These are phyloP conservation scores for Agelaius phoeniceus DNA, from an alignment of 2,113 vertebrate genomes.

Conservation along the genomic window DNA sequence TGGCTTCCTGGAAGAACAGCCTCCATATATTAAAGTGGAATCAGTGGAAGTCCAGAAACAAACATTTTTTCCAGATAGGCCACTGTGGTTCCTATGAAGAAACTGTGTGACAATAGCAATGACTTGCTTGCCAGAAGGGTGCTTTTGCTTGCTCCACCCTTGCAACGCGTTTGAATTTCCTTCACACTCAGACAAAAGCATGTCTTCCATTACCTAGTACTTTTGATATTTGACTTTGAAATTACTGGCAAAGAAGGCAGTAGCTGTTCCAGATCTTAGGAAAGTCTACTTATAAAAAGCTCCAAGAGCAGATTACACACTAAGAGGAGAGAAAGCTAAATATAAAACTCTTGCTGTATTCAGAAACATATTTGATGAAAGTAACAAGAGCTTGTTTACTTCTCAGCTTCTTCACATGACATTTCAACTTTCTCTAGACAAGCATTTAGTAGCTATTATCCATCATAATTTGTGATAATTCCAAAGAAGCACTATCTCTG, in stretches of 20 bases:
- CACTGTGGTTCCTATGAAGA: neutral
- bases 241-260: conserved; percentile 56
- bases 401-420: conserved; percentile 29
- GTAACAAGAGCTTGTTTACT: conserved; percentile 67
- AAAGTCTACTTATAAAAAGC: conserved; percentile 66
- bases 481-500: conserved; percentile 15
- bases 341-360: conserved; percentile 57
- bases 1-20: neutral
- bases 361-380: conserved; percentile 28
- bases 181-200: neutral
- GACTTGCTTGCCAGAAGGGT: neutral
- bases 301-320: conserved; percentile 64
- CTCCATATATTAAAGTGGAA: neutral
- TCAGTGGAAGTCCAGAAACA: neutral
- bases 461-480: conserved; percentile 1
- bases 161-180: neutral
- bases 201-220: conserved; percentile 24
- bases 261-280: conserved; percentile 48
- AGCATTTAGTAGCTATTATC: neutral
- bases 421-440: conserved; percentile 47
- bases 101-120: neutral
- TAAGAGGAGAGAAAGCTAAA: conserved; percentile 60
- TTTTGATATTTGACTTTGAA: conserved; percentile 55
- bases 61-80: neutral
- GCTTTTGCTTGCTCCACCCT: neutral